Evolutionary conservation across 2,797 vertebrate species (phyloP).

Genomic region (Epinephelus malabaricus): DNA sequence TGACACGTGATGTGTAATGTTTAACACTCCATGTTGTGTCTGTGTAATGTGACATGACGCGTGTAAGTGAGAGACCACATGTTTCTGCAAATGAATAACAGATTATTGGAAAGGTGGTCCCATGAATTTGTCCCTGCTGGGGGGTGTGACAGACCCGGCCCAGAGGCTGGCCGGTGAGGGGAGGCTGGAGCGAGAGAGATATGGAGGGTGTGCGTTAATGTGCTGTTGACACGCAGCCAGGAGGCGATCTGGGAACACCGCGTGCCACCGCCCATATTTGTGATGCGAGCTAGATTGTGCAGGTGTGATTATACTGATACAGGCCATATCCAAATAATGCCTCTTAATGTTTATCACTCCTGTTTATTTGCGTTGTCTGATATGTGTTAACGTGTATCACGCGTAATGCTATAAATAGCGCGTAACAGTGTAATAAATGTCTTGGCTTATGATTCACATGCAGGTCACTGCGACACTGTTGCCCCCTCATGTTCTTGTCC

Average conservation of each 20-base stretch:
- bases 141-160: constrained; percentile 59
- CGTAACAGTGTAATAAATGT: not conserved
- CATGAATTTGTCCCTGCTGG: constrained; percentile 32
- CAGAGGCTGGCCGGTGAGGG: constrained; percentile 8
- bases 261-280: constrained; percentile 48
- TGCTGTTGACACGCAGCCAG: constrained; percentile 57
- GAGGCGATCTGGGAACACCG: constrained; percentile 58
- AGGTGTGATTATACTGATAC: not conserved
- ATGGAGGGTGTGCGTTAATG: constrained; percentile 22
- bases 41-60: not conserved
- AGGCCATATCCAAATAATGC: not conserved
- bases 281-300: not conserved
- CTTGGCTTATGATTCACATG: constrained; percentile 21
- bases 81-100: constrained; percentile 55
- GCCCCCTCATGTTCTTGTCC: constrained; percentile 69
- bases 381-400: not conserved
- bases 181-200: constrained; percentile 14
- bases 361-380: not conserved
- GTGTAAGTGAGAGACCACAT: constrained; percentile 26
- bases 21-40: not conserved
- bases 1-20: not conserved
- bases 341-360: not conserved
- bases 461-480: constrained; percentile 79
- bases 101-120: constrained; percentile 51
- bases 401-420: not conserved